Conservation (phyloP, 2,797 vertebrate genomes). For the Microctenopoma steveboyesi region DNA sequence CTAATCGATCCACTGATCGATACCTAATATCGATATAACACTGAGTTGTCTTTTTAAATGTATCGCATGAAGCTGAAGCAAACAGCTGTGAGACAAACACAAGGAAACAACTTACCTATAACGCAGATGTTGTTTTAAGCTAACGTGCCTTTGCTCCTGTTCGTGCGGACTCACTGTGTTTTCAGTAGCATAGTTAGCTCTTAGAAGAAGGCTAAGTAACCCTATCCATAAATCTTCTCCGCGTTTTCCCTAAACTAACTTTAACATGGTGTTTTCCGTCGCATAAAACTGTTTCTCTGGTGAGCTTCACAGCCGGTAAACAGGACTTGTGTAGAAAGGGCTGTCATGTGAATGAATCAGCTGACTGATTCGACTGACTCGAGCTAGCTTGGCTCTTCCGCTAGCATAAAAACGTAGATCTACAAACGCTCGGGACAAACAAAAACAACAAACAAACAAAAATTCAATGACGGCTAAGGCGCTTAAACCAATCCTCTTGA, state of each 20-base stretch:
- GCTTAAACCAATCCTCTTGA: not conserved
- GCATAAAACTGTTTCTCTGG: not conserved
- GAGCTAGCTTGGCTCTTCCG: not conserved
- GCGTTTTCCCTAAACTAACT: not conserved
- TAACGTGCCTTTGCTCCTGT: constrained; percentile 24
- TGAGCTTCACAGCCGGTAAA: not conserved
- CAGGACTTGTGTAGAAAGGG: constrained; percentile 5
- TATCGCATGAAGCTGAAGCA: not conserved
- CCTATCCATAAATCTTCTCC: not conserved
- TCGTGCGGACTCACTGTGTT: constrained; percentile 12
- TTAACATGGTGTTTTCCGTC: not conserved
- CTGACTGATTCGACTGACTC: constrained; percentile 59
- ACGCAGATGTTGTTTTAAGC: constrained; percentile 12
- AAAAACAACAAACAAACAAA: too few relatives aligned
- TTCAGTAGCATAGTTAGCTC: constrained; percentile 18
- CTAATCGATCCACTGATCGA: too few relatives aligned
- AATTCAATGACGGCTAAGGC: accelerated
- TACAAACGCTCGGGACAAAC: not conserved
- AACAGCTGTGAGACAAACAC: too few relatives aligned
- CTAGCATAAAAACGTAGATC: not conserved
- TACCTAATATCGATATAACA: not conserved
- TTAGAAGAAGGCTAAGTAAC: not conserved
- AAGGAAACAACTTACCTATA: constrained; percentile 49
- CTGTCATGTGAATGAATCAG: constrained; percentile 82
- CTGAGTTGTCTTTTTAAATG: not conserved